Base-by-base conservation (phyloP, 1,140 invertebrate genomes). In the Drosophila subobscura region DNA sequence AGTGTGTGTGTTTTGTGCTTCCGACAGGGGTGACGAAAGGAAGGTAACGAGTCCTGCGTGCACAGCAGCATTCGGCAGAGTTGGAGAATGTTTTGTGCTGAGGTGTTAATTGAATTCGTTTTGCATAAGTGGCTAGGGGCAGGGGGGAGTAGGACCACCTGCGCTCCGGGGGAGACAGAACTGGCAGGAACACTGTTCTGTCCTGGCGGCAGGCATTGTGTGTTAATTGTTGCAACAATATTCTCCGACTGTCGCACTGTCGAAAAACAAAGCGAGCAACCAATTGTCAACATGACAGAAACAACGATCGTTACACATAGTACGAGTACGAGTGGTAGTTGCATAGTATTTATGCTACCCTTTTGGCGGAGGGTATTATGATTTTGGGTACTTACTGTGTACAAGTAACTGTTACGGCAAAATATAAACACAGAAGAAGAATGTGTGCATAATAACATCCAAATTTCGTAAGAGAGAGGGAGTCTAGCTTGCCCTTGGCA, bases 101-200 rank as follows among this genome's bases (percentile, higher is more conserved):
- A 90, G 89, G 89, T 90, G 89, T 90, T 90, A 90, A 90, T 90
- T 90, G 89, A 90, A 90, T 90, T 90, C 89, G 89, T 89, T 90
- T 90, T 90, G 89, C 89, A 90, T 90, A 90, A 89, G 89, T 85
- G 80, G 53, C n/a, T 49, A 59, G 63, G 20, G 23, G 16, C 27
- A 45, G 42, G 27, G 49, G 44, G 25, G 23, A 29, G 40, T 1
- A 73, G 72, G 88, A 90, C 86, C 88, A 90, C 86, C 86, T 89
- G 86, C 66, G 58, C 68, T 46, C 59, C n/a, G 46, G 20, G 46
- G 58, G 46, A 50, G 40, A 45, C 29, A 52, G 5, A 8, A 4
- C 12, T 5, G 1, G 16, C 59, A 20, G 4, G 29, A 20, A 8
- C 42, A 57, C 58, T 49, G 65, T 54, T 63, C 58, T 44, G 65